Evolutionary conservation across 1,140 invertebrate genomes (phyloP).

Genomic region (Trichonephila clavata): DNA sequence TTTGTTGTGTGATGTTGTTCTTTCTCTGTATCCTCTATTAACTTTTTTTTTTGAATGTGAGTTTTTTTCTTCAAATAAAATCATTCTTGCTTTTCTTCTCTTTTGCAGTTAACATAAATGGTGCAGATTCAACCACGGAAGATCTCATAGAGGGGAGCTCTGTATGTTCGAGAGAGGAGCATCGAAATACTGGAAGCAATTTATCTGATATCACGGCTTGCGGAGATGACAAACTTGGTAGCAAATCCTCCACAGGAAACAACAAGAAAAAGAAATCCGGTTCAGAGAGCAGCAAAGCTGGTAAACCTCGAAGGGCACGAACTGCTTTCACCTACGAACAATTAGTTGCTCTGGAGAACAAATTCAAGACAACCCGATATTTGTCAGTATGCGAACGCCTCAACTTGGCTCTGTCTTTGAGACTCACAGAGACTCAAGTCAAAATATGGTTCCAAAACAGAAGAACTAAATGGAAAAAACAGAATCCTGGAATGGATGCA

Average conservation of each 20-base stretch:
- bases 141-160: constrained; percentile 69
- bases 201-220: constrained; percentile 57
- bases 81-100: background rate
- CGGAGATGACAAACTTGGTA: constrained; percentile 58
- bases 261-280: constrained; percentile 74
- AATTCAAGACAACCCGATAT: constrained; percentile 98
- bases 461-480: constrained; percentile 99
- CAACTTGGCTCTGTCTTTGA: constrained; percentile 96
- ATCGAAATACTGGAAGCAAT: constrained; percentile 57
- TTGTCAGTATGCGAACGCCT: constrained; percentile 98
- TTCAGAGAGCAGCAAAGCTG: constrained; percentile 79
- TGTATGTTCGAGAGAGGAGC: constrained; percentile 55
- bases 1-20: no score
- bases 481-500: constrained; percentile 98
- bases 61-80: no score
- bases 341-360: constrained; percentile 98
- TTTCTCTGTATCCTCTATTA: no score
- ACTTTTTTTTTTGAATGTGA: no score
- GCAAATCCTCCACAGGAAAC: constrained; percentile 30
- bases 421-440: constrained; percentile 98
- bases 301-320: constrained; percentile 94
- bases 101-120: constrained; percentile 71
- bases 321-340: constrained; percentile 99
- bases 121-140: constrained; percentile 73
- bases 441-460: constrained; percentile 99